Percentiles rank a stretch among this genome's conserved stretches.
Conservation (phyloP, 1,140 invertebrate genomes). For the Danaus melanippus region DNA sequence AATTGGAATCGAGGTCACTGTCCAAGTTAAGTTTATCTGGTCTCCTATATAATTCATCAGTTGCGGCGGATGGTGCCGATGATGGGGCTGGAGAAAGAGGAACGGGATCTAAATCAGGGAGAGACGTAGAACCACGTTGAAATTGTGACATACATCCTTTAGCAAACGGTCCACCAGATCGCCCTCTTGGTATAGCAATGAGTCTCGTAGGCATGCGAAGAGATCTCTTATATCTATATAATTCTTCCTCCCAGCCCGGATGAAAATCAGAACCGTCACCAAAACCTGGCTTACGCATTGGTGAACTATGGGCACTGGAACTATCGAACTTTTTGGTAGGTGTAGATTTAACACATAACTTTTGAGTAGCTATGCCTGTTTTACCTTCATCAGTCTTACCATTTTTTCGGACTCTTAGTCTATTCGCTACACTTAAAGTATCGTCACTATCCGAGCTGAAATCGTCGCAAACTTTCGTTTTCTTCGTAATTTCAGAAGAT, state of each 20-base stretch:
- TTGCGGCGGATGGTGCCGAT: slow-evolving; percentile 62
- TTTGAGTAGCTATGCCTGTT: slow-evolving; percentile 32
- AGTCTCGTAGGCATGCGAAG: slow-evolving; percentile 83
- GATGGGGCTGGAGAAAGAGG: slow-evolving; percentile 77
- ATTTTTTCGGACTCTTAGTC: slow-evolving; percentile 56
- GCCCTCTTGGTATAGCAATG: slow-evolving; percentile 79
- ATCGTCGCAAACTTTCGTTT: slow-evolving; percentile 35
- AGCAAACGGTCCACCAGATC: slow-evolving; percentile 55
- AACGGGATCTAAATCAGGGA: slow-evolving; percentile 82
- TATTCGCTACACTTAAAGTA: slow-evolving; percentile 49
- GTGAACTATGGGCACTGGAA: slow-evolving; percentile 46
- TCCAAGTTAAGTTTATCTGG: slow-evolving; percentile 68
- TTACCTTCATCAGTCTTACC: slow-evolving; percentile 50
- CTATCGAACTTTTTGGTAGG: slow-evolving; percentile 53
- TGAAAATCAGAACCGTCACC: slow-evolving; percentile 82
- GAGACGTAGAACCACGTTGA: slow-evolving; percentile 76
- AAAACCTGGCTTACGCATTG: slow-evolving; percentile 75
- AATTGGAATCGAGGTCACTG: slow-evolving; percentile 79
- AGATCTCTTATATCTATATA: slow-evolving; percentile 85
- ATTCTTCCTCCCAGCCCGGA: slow-evolving; percentile 85
- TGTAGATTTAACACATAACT: slow-evolving; percentile 50
- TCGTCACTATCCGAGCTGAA: slow-evolving; percentile 65
- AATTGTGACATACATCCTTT: slow-evolving; percentile 42
- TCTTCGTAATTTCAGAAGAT: slow-evolving; percentile 40
- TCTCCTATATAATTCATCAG: slow-evolving; percentile 62